Evolutionary conservation across 2,113 vertebrate species (phyloP).

Genomic region (Cinclus cinclus): DNA sequence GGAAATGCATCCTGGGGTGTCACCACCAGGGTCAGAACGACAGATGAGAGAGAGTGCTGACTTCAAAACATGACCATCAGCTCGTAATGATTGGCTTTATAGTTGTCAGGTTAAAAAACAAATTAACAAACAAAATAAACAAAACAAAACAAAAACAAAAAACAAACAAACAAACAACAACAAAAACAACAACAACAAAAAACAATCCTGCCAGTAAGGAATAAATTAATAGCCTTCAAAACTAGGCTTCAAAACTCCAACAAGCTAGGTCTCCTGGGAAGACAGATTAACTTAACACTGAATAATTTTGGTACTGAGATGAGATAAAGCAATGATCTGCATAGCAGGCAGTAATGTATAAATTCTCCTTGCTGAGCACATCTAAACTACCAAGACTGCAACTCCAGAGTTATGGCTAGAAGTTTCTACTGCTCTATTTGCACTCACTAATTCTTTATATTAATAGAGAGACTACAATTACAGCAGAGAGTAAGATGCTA

Average conservation of each 20-base stretch:
- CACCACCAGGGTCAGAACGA: not conserved
- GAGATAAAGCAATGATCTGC: not conserved
- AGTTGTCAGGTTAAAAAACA: not conserved
- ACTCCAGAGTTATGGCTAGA: not conserved
- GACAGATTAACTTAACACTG: not conserved
- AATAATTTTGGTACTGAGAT: not conserved
- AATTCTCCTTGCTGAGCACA: not conserved
- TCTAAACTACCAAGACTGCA: not conserved
- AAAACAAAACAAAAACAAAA: not conserved
- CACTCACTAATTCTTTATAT: not conserved
- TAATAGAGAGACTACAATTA: not conserved
- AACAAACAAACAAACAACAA: too few relatives aligned
- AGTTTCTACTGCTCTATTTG: not conserved
- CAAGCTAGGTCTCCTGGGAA: not conserved
- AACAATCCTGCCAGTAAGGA: not conserved
- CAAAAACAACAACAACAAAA: not conserved
- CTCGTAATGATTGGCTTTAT: not conserved
- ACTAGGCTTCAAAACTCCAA: not conserved
- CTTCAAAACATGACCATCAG: not conserved
- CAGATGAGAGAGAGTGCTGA: not conserved
- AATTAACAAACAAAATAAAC: too few relatives aligned
- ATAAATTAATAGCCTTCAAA: not conserved
- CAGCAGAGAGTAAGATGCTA: not conserved
- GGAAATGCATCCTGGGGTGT: not conserved
- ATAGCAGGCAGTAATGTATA: not conserved